Conservation (phyloP, 2,888 invertebrate genomes). For the Plebejus anna region DNA sequence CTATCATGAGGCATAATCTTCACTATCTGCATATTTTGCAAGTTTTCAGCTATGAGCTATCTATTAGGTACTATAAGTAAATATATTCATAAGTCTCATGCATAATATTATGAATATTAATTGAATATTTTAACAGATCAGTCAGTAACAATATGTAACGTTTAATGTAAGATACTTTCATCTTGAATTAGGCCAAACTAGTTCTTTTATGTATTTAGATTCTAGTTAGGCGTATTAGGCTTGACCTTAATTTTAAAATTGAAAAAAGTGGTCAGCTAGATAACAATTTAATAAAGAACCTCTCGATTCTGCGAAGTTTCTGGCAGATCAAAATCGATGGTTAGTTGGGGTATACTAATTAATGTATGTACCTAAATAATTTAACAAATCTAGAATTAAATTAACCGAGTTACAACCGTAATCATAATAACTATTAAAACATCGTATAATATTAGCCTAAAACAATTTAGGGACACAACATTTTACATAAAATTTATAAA, state of each 20-base stretch:
- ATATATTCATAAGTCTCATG: neutral
- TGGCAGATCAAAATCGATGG: neutral
- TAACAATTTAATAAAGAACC: neutral
- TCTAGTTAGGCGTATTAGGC: conserved; percentile 12
- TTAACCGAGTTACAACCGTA: conserved; percentile 48
- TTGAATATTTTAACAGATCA: neutral
- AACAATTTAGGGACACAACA: conserved; percentile 68
- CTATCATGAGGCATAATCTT: neutral
- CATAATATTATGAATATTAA: conserved; percentile 13
- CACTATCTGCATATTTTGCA: neutral
- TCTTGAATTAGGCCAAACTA: conserved; percentile 8
- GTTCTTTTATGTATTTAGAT: neutral
- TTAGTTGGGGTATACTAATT: neutral
- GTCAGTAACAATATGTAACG: neutral
- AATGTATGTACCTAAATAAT: conserved; percentile 33
- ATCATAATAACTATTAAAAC: conserved; percentile 30
- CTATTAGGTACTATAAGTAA: neutral
- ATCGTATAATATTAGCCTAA: conserved; percentile 39
- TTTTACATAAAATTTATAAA: conserved; percentile 74
- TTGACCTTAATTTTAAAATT: neutral
- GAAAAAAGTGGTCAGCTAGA: neutral
- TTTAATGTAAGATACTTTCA: neutral
- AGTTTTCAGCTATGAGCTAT: neutral
- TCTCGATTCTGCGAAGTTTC: neutral
- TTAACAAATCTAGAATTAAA: conserved; percentile 47